These are phyloP conservation scores for Panagrolaimus sp. DNA, from an alignment of 1,140 invertebrate species.

Conservation along the genomic window DNA sequence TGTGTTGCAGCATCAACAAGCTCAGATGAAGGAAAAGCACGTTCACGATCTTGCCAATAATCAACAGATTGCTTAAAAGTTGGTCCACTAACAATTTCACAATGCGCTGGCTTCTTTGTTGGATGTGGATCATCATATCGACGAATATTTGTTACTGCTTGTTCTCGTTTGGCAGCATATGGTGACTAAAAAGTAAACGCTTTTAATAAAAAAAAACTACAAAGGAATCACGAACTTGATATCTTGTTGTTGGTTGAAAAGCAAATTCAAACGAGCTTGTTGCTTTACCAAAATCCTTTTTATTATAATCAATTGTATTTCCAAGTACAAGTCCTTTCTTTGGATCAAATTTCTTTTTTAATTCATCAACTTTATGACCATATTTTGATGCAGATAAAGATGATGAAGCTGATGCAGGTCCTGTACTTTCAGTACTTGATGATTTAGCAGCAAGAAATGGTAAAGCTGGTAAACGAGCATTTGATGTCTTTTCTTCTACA, in stretches of 20 bases:
- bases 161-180: not conserved
- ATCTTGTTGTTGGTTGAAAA: not conserved
- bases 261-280: not conserved
- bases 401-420: no score
- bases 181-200: not conserved
- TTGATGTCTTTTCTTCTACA: no score
- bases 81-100: conserved; percentile 10
- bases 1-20: not conserved
- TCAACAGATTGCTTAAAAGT: not conserved
- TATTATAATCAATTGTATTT: not conserved
- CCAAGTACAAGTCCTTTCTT: not conserved
- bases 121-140: not conserved
- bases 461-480: no score
- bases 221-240: not conserved
- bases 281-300: not conserved
- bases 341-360: no score
- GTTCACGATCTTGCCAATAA: conserved; percentile 7
- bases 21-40: not conserved
- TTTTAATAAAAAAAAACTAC: no score
- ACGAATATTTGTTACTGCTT: not conserved
- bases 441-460: no score
- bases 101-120: not conserved
- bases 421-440: no score
- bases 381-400: no score
- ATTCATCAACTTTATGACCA: no score